phyloP scores from a whole-genome alignment of 2,797 vertebrate genomes.

The Poeciliopsis infans region DNA sequence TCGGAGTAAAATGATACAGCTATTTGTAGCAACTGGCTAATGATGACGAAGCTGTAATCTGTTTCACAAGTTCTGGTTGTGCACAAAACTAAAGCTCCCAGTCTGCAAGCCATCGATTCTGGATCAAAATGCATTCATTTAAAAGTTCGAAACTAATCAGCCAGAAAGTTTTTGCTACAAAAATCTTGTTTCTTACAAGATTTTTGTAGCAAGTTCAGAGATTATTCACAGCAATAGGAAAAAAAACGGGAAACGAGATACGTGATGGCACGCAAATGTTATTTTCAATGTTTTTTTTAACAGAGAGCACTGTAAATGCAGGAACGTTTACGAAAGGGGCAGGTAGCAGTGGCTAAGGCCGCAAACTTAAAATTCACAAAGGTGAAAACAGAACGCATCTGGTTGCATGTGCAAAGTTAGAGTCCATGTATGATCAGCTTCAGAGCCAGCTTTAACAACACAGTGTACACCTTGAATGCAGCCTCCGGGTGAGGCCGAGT shows the following conservation, averaged over 20 bases:
- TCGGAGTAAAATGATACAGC: background rate
- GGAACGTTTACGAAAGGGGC: background rate
- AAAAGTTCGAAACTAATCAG: background rate
- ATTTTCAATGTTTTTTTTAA: background rate
- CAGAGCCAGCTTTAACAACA: constrained; percentile 6
- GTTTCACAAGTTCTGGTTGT: background rate
- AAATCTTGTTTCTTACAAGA: background rate
- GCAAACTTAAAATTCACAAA: background rate
- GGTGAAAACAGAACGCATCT: background rate
- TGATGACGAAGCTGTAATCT: background rate
- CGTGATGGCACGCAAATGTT: background rate
- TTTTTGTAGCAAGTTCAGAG: background rate
- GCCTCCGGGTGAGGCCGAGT: constrained; percentile 9
- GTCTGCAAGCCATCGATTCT: background rate
- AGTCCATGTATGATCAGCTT: background rate
- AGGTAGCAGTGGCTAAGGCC: background rate
- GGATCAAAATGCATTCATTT: background rate
- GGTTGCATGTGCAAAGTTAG: background rate
- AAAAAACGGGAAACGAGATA: background rate
- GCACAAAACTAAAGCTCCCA: background rate
- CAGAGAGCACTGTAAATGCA: background rate
- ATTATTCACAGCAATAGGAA: background rate
- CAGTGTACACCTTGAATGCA: background rate
- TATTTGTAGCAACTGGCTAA: background rate
- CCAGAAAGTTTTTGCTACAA: no score